Base-by-base conservation (phyloP, 2,113 vertebrate genomes). In the Scartelaos histophorus region DNA sequence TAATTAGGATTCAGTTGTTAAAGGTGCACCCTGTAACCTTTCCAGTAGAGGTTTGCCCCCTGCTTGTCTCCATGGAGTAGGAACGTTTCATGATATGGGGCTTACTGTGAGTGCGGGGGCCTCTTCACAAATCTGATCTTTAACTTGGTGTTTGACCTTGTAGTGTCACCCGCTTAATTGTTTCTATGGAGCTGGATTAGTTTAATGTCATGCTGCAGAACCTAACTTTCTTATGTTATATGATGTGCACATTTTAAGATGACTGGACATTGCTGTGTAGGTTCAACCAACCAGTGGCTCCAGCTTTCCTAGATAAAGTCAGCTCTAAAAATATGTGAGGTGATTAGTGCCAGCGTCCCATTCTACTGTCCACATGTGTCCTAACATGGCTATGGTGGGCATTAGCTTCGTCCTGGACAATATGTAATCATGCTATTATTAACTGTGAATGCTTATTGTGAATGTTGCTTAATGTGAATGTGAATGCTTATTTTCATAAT, bases 321-420 rank as follows among this genome's bases (percentile, higher is more conserved):
- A 83, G 82, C 83, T 71, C 86, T 93, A 92, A 89, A 89, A 91
- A 92, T 90, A 92, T 72, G 82, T 72, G 43, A 46, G 75, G 81
- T 67, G 72, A 78, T 83, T 75, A 82, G 65, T 89, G 86, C 87
- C 80, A 85, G 73, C 21, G 34, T 29, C 70, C 54, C 61, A 81
- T 88, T 80, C 35, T 38, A 38, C 35, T 43, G 38, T 43, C 38
- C 38, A 43, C 38, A 5, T 38, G 35, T 43, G 38, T 43, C 38
- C 38, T 11, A 43, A 2, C 10, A 43, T 43, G 88, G 21, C 64
- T 70, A 38, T 15, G 13, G 21, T 54, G 19, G 19, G 53, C 29
- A 29, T 54, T 54, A 21, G 5, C 51, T 21, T 54, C 19, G 7
- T 10, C 51, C 19, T 54, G 19, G 19, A 54, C 51, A 54, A 3